Percentiles rank a stretch among this genome's conserved stretches.
Evolutionary conservation across 2,113 vertebrate species (phyloP).

Genomic region (Zingel zingel): DNA sequence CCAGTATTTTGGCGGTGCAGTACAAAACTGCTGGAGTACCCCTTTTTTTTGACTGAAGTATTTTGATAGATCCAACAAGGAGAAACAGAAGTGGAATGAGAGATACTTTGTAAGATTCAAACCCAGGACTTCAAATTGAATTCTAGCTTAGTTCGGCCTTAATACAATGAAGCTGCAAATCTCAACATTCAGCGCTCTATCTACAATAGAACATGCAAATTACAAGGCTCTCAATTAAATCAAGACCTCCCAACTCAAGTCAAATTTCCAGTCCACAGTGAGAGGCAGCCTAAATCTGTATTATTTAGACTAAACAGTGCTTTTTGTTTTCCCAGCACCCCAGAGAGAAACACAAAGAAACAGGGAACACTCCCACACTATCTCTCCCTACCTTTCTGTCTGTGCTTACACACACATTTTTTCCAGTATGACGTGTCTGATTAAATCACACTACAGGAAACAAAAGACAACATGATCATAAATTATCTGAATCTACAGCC

Average conservation of each 20-base stretch:
- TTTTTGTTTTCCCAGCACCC: conserved; percentile 59
- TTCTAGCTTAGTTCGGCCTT: not conserved
- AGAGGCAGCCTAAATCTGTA: conserved; percentile 49
- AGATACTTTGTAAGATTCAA: not conserved
- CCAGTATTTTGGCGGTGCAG: not conserved
- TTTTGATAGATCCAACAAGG: not conserved
- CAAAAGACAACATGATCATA: conserved; percentile 51
- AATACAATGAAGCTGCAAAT: not conserved
- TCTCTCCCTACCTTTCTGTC: conserved; percentile 34
- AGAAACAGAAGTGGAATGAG: not conserved
- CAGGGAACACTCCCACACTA: conserved; percentile 59
- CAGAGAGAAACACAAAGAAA: conserved; percentile 67
- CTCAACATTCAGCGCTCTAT: not conserved
- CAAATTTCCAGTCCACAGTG: conserved; percentile 20
- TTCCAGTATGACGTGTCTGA: conserved; percentile 43
- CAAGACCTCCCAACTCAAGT: conserved; percentile 26
- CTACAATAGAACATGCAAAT: conserved; percentile 16
- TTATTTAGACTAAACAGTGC: conserved; percentile 50
- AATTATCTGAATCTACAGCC: conserved; percentile 35
- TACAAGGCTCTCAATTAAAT: conserved; percentile 8
- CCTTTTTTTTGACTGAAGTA: not conserved
- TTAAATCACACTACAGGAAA: conserved; percentile 57
- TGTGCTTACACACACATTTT: conserved; percentile 32
- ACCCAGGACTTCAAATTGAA: not conserved
- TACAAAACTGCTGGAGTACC: not conserved